Conservation (phyloP, 2,113 vertebrate genomes). For the Coracopsis vasa region DNA sequence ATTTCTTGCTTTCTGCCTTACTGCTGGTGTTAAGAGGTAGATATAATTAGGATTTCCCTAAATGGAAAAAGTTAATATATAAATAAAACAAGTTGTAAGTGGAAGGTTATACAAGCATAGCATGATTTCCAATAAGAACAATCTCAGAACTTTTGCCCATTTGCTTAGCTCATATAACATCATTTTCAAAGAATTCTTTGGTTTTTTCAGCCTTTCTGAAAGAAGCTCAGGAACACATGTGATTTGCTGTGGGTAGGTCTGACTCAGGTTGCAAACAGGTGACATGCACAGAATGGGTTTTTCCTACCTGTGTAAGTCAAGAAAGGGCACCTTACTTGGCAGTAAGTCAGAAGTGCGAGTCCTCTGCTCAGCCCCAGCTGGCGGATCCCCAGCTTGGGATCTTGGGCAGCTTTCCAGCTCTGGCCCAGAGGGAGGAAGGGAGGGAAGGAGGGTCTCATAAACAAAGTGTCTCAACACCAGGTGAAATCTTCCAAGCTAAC, state of each 20-base stretch:
- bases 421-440: no score
- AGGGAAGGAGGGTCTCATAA: not conserved
- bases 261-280: not conserved
- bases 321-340: not conserved
- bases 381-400: not conserved
- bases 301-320: not conserved
- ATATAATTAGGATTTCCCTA: not conserved
- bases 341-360: not conserved
- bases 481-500: not conserved
- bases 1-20: not conserved
- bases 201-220: not conserved
- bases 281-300: fast-evolving
- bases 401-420: not conserved
- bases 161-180: not conserved
- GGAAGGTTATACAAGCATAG: not conserved
- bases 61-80: not conserved
- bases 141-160: not conserved
- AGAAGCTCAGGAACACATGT: not conserved
- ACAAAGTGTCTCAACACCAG: not conserved
- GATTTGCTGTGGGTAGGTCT: not conserved
- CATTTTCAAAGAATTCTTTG: not conserved
- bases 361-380: not conserved
- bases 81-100: not conserved
- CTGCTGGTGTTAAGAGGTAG: not conserved
- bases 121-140: not conserved